Evolutionary conservation across 2,888 invertebrate genomes (phyloP), one percentile per base, ranked within the genome.

Genomic region (Drosophila nigritarsus): DNA sequence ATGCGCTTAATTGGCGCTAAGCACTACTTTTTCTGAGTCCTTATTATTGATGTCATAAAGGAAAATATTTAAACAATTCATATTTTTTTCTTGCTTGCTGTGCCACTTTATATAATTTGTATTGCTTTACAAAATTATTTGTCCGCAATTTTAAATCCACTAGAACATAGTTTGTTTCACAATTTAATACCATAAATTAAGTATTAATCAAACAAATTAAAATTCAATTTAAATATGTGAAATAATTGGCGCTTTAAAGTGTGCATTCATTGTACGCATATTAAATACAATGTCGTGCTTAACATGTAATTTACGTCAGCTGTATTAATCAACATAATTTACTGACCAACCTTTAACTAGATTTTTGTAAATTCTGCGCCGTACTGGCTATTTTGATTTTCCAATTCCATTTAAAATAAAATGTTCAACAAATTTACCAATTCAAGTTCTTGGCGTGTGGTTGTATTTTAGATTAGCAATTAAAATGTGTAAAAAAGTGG

Each of bases 161-260:
- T 53, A 38, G 9, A 34, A 65, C 9, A 24, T 54, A 42, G 27
- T 51, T 51, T 20, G 4, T 40, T 20, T n/a, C 20, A 53, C 32
- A 48, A 53, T 38, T 66, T 29, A 66, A 54, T 29, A n/a, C 63
- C 27, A 54, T 69, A 58, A 70, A 70, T 79, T 56, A 65, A 42
- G 45, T 49, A 61, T 67, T 56, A 73, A 73, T 76, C 69, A 62
- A 66, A 69, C 50, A 59, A 73, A 74, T 70, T 65, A 61, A 65
- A 67, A 63, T 65, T 53, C 53, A 67, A 73, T 55, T 49, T 66
- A 49, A 59, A 58, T 45, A 61, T 70, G 51, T 42, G 18, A 49
- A 50, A 53, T 58, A 42, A 36, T 48, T 61, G 53, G 50, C 40
- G 63, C 67, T 48, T 64, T 54, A 60, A 75, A 56, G 30, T 11